phyloP scores from a whole-genome alignment of 2,797 vertebrate genomes.

The Neosilurus hyrtlii region DNA sequence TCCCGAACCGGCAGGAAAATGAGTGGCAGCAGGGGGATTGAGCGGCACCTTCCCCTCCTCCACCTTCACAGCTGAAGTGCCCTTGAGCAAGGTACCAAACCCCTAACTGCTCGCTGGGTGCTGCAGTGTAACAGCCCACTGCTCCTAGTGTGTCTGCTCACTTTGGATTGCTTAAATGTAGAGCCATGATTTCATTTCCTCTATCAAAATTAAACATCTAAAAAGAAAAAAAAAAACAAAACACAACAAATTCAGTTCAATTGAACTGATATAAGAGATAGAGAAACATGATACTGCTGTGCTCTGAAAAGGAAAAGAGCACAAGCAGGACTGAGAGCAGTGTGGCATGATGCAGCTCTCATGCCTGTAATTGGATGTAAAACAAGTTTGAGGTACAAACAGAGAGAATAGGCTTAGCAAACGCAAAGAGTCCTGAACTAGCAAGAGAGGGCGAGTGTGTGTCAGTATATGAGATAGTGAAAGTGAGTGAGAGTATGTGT shows the following conservation, averaged over 20 bases:
- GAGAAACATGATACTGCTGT: background rate
- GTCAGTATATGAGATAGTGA: background rate
- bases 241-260: background rate
- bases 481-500: too few relatives aligned
- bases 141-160: too few relatives aligned
- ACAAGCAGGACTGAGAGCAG: constrained; percentile 20
- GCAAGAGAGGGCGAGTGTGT: constrained; percentile 14
- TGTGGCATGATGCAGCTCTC: constrained; percentile 55
- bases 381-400: constrained; percentile 46
- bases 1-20: too few relatives aligned
- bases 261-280: background rate
- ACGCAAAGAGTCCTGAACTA: constrained; percentile 47
- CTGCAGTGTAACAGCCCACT: too few relatives aligned
- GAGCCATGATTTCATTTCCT: too few relatives aligned
- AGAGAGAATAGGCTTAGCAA: constrained; percentile 55
- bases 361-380: constrained; percentile 60
- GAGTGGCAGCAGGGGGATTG: too few relatives aligned
- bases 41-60: too few relatives aligned
- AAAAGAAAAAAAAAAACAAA: background rate
- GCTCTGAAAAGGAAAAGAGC: background rate
- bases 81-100: too few relatives aligned
- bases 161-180: too few relatives aligned
- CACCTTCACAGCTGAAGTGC: too few relatives aligned
- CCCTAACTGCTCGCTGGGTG: too few relatives aligned
- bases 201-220: too few relatives aligned